phyloP scores from a whole-genome alignment of 2,888 invertebrate species.

The Oeneis ivallda region DNA sequence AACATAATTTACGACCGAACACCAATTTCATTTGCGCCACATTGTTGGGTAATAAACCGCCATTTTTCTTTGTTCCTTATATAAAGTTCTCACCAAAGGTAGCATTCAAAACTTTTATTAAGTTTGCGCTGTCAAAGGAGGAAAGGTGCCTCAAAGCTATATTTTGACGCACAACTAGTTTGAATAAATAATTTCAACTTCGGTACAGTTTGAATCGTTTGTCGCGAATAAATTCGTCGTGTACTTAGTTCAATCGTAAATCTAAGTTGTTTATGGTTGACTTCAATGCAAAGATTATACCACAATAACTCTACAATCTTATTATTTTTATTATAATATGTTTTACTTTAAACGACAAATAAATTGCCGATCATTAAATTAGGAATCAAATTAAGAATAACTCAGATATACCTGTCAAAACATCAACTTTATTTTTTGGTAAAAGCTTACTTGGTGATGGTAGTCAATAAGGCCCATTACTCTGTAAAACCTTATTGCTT shows the following conservation, averaged over 20 bases:
- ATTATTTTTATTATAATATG: too few relatives aligned
- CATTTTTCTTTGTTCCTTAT: conserved; percentile 28
- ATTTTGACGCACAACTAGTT: conserved; percentile 31
- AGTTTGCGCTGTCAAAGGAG: conserved; percentile 51
- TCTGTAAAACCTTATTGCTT: too few relatives aligned
- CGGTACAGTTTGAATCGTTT: conserved; percentile 26
- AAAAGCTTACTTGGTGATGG: too few relatives aligned
- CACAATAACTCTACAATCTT: not conserved
- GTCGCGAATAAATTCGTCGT: conserved; percentile 16
- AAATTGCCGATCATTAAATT: too few relatives aligned
- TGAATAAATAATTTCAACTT: conserved; percentile 45
- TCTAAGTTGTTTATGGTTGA: not conserved
- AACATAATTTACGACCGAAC: conserved; percentile 33
- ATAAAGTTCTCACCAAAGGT: conserved; percentile 51
- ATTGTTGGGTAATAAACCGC: conserved; percentile 47
- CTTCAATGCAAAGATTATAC: not conserved
- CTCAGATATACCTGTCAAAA: too few relatives aligned
- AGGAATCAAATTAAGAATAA: too few relatives aligned
- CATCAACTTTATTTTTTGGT: too few relatives aligned
- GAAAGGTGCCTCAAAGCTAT: conserved; percentile 37
- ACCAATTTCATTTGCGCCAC: conserved; percentile 48
- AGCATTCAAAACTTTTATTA: conserved; percentile 67
- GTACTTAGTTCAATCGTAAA: conserved; percentile 12
- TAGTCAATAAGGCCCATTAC: too few relatives aligned
- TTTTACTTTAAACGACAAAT: too few relatives aligned